Evolutionary conservation across 2,888 invertebrate genomes (phyloP), one percentile per base, ranked within the genome.

Genomic region (Torymus auratus): DNA sequence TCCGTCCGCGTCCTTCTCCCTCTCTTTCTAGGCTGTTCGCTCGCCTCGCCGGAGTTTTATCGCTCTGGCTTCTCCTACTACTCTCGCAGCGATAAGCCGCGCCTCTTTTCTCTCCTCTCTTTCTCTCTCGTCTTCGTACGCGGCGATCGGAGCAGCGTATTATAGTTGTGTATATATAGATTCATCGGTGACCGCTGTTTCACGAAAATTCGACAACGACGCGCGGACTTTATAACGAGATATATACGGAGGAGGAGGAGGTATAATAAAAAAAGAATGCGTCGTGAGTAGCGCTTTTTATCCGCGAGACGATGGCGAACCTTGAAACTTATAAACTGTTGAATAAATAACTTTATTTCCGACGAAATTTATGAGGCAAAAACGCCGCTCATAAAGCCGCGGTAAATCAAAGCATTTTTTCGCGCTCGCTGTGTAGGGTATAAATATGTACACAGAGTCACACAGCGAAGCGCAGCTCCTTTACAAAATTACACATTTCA

Each of bases 1-100:
- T 87, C 86, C 84, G 56, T 41, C 23, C 50, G 68, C 72, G 68
- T 76, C 87, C 85, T 86, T 83, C 86, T 87, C 87, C 87, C 88
- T 86, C 84, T 86, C 86, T 86, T 84, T 85, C 81, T 79, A 41
- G 41, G 41, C 41, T 41, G 41, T 76, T 78, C 82, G 56, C 78
- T 65, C 75, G 70, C 83, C 64, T 62, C 77, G 76, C 65, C 56
- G 58, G 62, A 73, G 23, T 65, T 71, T 71, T 71, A 71, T 81
- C 77, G 75, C 62, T 69, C 76, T 64, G 50, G 65, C 71, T 78
- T 74, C 78, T 82, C 76, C 73, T 76, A 76, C 71, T 11, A 70
- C 77, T 71, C 61, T 65, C 28, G 41, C 41, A 41, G 41, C 82
- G 75, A 83, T 80, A 83, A 83, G 80, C 82, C 82, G 82, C 82